phyloP scores from a whole-genome alignment of 2,888 invertebrate species.

The Listrodromus nycthemerus region DNA sequence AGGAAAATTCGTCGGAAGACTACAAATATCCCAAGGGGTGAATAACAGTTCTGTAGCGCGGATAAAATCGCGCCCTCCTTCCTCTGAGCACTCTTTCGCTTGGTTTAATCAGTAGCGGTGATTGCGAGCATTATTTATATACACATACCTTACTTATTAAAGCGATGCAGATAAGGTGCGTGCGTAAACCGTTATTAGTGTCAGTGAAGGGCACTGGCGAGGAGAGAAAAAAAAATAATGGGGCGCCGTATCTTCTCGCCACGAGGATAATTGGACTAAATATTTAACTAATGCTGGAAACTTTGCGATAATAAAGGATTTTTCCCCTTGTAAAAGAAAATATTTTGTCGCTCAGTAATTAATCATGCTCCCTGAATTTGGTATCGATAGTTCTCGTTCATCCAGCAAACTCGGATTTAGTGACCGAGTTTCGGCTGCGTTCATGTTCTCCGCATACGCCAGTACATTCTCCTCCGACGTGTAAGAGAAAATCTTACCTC shows the following conservation, averaged over 20 bases:
- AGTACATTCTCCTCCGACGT: conserved; percentile 22
- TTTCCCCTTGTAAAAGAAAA: neutral
- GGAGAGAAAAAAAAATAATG: neutral
- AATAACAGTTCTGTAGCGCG: neutral
- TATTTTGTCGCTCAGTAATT: neutral
- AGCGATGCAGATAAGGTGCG: neutral
- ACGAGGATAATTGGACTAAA: neutral
- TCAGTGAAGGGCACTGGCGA: neutral
- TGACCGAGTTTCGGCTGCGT: conserved; percentile 46
- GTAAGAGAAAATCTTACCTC: conserved; percentile 22
- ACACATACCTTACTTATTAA: neutral
- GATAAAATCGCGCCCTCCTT: neutral
- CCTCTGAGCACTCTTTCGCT: neutral
- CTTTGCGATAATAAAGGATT: neutral
- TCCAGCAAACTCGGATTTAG: conserved; percentile 21
- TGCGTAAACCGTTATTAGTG: conserved; percentile 13
- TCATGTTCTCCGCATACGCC: too few species aligned
- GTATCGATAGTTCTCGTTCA: conserved; percentile 37
- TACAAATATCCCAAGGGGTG: neutral
- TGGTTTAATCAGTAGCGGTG: conserved; percentile 5
- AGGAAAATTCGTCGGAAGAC: neutral
- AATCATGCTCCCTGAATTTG: conserved; percentile 14
- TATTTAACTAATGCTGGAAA: neutral
- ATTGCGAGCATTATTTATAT: conserved; percentile 13
- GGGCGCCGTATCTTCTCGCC: neutral